Percentiles rank a stretch among this genome's conserved stretches.
phyloP scores from a whole-genome alignment of 2,797 vertebrate species.

The Sphaeramia orbicularis region DNA sequence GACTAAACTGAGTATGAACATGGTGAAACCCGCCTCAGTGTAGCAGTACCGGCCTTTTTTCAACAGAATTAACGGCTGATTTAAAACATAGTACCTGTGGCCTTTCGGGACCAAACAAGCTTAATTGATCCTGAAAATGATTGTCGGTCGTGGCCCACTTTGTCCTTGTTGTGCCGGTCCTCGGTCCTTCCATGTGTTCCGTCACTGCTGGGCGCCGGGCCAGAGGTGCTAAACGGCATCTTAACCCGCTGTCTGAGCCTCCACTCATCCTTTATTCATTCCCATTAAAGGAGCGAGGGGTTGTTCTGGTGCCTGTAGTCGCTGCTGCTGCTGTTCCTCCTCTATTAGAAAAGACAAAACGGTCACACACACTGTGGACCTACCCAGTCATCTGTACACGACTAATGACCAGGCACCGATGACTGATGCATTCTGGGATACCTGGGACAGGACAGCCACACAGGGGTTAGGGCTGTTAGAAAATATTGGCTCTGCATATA shows the following conservation, averaged over 20 bases:
- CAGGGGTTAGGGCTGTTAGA: too few relatives aligned
- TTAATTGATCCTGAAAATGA: too few relatives aligned
- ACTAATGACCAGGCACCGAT: slow-evolving; percentile 51
- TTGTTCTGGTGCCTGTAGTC: slow-evolving; percentile 61
- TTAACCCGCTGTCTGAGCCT: slow-evolving; percentile 75
- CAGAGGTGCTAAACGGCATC: slow-evolving; percentile 72
- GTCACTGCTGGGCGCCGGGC: slow-evolving; percentile 49
- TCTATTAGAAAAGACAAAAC: slow-evolving; percentile 76
- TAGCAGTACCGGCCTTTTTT: too few relatives aligned
- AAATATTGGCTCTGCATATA: too few relatives aligned
- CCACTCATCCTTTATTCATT: slow-evolving; percentile 78
- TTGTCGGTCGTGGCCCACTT: slow-evolving; percentile 18
- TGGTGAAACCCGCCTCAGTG: too few relatives aligned
- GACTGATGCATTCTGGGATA: slow-evolving; percentile 58
- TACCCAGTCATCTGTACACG: slow-evolving; percentile 45
- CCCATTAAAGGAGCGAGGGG: slow-evolving; percentile 77
- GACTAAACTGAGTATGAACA: too few relatives aligned
- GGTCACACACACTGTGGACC: slow-evolving; percentile 47
- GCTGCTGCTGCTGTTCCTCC: slow-evolving; percentile 41
- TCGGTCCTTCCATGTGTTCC: slow-evolving; percentile 10
- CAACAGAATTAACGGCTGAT: too few relatives aligned
- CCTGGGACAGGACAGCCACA: too few relatives aligned
- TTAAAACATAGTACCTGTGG: too few relatives aligned
- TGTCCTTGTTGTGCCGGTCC: slow-evolving; percentile 23
- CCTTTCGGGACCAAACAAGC: too few relatives aligned